These are phyloP conservation scores for Labeo rohita DNA, from an alignment of 2,113 vertebrate genomes.

Conservation along the genomic window DNA sequence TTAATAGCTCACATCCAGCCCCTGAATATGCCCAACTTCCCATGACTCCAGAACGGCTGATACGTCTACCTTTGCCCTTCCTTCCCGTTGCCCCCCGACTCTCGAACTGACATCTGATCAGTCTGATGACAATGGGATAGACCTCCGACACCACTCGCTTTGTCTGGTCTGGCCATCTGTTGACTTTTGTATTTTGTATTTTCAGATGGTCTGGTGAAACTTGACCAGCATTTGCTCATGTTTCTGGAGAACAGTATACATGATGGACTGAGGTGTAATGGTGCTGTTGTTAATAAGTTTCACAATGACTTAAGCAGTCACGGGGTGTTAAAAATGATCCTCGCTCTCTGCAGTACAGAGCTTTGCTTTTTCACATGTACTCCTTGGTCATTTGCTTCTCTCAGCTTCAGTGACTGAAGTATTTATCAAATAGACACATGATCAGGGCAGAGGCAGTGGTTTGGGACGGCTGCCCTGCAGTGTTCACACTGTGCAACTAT, in stretches of 20 bases:
- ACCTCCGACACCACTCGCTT: constrained; percentile 9
- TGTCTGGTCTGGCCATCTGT: constrained; percentile 15
- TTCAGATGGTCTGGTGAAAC: background rate
- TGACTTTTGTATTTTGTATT: background rate
- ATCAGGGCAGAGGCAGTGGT: constrained; percentile 2
- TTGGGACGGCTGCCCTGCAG: background rate
- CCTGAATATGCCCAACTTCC: constrained; percentile 25
- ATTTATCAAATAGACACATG: constrained; percentile 26
- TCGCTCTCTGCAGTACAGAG: background rate
- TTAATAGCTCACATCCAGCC: constrained; percentile 51
- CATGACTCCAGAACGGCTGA: constrained; percentile 3
- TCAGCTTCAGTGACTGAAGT: constrained; percentile 37
- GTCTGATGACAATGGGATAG: background rate
- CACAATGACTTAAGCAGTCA: background rate
- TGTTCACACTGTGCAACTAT: background rate
- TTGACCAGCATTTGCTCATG: background rate
- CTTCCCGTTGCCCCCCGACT: background rate
- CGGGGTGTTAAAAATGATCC: background rate
- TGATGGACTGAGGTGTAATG: background rate
- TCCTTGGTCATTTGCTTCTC: constrained; percentile 36
- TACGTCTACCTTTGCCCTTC: constrained; percentile 5
- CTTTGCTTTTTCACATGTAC: constrained; percentile 21
- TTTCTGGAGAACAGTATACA: background rate
- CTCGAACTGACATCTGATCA: constrained; percentile 13
- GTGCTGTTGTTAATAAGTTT: constrained; percentile 5